These are phyloP conservation scores for Callionymus lyra DNA, from an alignment of 2,113 vertebrate species.

Conservation along the genomic window DNA sequence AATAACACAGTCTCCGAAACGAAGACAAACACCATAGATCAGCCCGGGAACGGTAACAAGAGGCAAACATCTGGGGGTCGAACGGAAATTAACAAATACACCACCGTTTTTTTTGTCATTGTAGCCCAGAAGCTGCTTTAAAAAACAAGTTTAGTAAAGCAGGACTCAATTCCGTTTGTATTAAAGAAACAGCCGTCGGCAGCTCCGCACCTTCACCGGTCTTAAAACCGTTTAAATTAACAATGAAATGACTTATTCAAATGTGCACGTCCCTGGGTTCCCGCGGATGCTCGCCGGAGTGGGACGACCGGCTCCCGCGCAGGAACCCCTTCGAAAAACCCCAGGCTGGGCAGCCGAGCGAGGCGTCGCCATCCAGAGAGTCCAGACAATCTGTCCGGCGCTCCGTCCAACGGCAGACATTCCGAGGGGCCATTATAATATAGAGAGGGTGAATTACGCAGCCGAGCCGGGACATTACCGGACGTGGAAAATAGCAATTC, in stretches of 20 bases:
- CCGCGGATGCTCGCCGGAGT: constrained; percentile 85
- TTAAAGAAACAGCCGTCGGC: constrained; percentile 97
- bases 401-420: constrained; percentile 85
- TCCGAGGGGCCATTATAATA: constrained; percentile 79
- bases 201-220: constrained; percentile 61
- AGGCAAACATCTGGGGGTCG: constrained; percentile 52
- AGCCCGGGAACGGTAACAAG: constrained; percentile 52
- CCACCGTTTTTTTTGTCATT: constrained; percentile 45
- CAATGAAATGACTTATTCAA: constrained; percentile 97
- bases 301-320: constrained; percentile 75
- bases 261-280: constrained; percentile 79
- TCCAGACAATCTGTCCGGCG: constrained; percentile 88
- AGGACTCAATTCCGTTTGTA: constrained; percentile 87
- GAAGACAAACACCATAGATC: constrained; percentile 46
- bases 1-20: constrained; percentile 56
- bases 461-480: constrained; percentile 72
- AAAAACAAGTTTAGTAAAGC: constrained; percentile 75
- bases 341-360: constrained; percentile 82
- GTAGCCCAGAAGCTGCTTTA: constrained; percentile 58
- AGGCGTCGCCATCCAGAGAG: constrained; percentile 79
- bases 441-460: constrained; percentile 40
- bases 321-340: constrained; percentile 75
- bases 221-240: constrained; percentile 99
- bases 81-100: constrained; percentile 56
- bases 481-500: constrained; percentile 66